These are phyloP conservation scores for Cataglyphis hispanica DNA, from an alignment of 1,140 invertebrate species.

Conservation along the genomic window DNA sequence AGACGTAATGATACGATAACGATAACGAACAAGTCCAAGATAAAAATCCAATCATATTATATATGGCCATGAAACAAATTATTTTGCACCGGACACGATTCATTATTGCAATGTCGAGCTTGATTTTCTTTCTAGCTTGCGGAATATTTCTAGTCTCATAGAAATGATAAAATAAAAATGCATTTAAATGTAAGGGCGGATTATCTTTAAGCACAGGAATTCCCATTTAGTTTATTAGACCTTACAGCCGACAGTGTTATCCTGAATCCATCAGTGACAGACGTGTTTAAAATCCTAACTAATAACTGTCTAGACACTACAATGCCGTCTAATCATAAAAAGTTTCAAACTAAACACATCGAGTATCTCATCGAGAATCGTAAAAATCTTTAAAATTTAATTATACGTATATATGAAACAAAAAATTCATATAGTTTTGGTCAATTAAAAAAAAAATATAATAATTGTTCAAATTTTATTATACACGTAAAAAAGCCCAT, in stretches of 20 bases:
- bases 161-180: neutral
- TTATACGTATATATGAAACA: too few species aligned
- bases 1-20: conserved; percentile 17
- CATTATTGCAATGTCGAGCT: neutral
- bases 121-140: neutral
- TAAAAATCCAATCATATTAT: conserved; percentile 15
- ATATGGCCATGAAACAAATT: neutral
- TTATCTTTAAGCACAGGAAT: neutral
- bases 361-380: neutral
- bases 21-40: neutral
- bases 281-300: neutral
- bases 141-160: neutral
- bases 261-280: neutral
- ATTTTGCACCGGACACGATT: neutral
- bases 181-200: neutral
- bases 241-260: neutral
- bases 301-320: neutral
- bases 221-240: neutral
- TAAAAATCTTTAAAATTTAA: neutral
- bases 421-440: neutral
- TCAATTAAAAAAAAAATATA: neutral
- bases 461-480: neutral
- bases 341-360: neutral
- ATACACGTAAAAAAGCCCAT: neutral
- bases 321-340: neutral